A percentile compares a stretch with the other conserved stretches of the same genome.
phyloP scores from a whole-genome alignment of 2,113 vertebrate species.

The Uropsilus gracilis region DNA sequence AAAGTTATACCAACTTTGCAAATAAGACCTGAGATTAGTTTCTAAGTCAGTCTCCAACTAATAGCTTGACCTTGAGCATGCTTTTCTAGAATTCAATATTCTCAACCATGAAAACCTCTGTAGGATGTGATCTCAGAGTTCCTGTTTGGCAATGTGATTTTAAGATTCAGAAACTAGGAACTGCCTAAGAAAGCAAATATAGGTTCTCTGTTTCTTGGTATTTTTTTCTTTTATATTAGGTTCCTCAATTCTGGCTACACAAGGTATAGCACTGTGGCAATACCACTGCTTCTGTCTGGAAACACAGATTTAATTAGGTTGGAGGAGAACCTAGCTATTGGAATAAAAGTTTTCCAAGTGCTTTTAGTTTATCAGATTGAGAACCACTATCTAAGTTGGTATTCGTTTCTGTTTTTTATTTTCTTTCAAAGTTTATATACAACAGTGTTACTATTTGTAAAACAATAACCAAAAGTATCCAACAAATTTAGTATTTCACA shows the following conservation, averaged over 20 bases:
- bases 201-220: slow-evolving; percentile 4
- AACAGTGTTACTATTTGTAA: neutral
- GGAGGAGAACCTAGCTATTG: neutral
- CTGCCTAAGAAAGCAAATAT: neutral
- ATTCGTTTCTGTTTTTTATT: neutral
- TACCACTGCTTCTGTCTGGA: neutral
- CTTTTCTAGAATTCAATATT: neutral
- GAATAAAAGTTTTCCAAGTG: neutral
- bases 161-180: slow-evolving; percentile 16
- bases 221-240: neutral
- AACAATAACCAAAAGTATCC: neutral
- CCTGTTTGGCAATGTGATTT: neutral
- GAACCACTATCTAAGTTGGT: neutral
- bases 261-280: neutral
- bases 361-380: neutral
- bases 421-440: neutral
- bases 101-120: neutral
- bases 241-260: neutral
- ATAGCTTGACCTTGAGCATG: neutral
- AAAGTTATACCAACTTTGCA: neutral
- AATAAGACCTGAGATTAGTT: neutral
- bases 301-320: neutral
- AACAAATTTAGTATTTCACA: neutral
- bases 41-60: neutral
- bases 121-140: neutral